phyloP scores from a whole-genome alignment of 2,888 invertebrate genomes.

The Esperia sulphurella region DNA sequence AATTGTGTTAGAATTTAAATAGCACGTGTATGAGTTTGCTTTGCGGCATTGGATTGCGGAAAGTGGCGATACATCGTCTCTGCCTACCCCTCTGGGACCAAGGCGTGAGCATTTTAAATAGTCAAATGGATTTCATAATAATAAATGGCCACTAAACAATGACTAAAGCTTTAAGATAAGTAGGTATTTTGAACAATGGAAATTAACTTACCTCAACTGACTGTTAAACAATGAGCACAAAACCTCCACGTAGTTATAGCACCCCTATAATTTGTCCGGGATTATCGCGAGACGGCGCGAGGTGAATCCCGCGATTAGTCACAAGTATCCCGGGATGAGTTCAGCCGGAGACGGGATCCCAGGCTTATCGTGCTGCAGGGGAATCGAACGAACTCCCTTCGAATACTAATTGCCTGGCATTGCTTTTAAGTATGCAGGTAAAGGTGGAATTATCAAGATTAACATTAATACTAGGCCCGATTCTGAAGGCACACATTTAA shows the following conservation, averaged over 20 bases:
- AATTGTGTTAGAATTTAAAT: too few relatives aligned
- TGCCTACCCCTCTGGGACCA: too few relatives aligned
- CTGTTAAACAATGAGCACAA: conserved; percentile 64
- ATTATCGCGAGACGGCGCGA: conserved; percentile 70
- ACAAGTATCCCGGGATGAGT: conserved; percentile 67
- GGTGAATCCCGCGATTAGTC: conserved; percentile 75
- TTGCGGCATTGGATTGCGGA: too few relatives aligned
- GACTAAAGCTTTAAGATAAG: not conserved
- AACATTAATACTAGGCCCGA: too few relatives aligned
- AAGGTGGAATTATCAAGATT: conserved; percentile 64
- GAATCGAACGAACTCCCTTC: conserved; percentile 49
- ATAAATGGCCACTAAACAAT: too few relatives aligned
- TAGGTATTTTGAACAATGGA: not conserved
- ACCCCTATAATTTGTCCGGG: conserved; percentile 73
- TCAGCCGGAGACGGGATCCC: conserved; percentile 32
- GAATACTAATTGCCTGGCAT: conserved; percentile 68
- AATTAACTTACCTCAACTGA: conserved; percentile 40
- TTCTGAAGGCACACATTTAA: too few relatives aligned
- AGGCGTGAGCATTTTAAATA: too few relatives aligned
- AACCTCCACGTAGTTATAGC: conserved; percentile 53
- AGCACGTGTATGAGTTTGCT: too few relatives aligned
- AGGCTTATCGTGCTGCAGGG: conserved; percentile 50
- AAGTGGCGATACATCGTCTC: too few relatives aligned
- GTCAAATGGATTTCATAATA: too few relatives aligned
- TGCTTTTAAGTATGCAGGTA: conserved; percentile 67